A percentile compares a stretch with the other conserved stretches of the same genome.
phyloP scores from a whole-genome alignment of 1,140 invertebrate genomes.

The Meloidogyne hapla region DNA sequence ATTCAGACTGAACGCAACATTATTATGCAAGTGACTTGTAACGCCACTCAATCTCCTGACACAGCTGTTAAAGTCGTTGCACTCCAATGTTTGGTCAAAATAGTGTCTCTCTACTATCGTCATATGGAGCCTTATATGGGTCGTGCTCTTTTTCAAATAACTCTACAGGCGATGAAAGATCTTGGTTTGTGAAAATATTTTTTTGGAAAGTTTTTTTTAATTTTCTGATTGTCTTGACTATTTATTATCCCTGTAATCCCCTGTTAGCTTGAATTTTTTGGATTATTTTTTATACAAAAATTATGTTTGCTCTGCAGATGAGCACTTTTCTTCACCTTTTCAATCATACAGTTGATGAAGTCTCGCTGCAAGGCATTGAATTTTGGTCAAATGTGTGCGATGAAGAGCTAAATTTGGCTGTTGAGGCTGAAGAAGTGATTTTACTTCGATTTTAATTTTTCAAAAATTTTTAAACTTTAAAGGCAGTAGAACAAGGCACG shows the following conservation, averaged over 20 bases:
- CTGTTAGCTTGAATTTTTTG: neutral
- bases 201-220: constrained; percentile 66
- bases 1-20: constrained; percentile 85
- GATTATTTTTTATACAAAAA: neutral
- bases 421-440: constrained; percentile 80
- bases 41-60: constrained; percentile 74
- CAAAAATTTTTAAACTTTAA: constrained; percentile 4
- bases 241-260: neutral
- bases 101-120: constrained; percentile 96
- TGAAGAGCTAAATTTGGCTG: constrained; percentile 93
- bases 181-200: neutral
- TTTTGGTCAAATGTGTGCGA: constrained; percentile 99
- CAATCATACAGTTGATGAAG: constrained; percentile 75
- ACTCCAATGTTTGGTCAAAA: constrained; percentile 96
- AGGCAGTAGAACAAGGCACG: constrained; percentile 81
- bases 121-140: constrained; percentile 99
- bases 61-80: constrained; percentile 87
- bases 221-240: neutral
- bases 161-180: constrained; percentile 95
- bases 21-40: constrained; percentile 97
- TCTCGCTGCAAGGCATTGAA: constrained; percentile 96
- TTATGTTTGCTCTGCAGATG: neutral
- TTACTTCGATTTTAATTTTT: constrained; percentile 5
- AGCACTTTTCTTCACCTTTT: neutral
- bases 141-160: constrained; percentile 95